phyloP scores from a whole-genome alignment of 2,888 invertebrate species.

The Petrolisthes cinctipes region DNA sequence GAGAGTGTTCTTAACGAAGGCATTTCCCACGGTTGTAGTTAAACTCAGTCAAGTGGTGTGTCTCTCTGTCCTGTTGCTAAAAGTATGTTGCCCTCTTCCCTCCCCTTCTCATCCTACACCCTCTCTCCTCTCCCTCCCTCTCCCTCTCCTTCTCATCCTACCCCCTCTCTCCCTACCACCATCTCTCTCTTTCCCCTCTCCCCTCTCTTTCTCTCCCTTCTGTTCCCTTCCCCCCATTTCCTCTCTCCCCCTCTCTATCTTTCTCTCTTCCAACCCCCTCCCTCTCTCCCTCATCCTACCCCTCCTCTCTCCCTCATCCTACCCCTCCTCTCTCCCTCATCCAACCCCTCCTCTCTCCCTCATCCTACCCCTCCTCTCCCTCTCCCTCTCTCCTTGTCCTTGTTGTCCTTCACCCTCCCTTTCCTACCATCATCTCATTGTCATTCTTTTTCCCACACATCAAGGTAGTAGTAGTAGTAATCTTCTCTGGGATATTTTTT shows the following conservation, averaged over 20 bases:
- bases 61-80: slow-evolving; percentile 1
- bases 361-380: not conserved
- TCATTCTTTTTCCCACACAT: not conserved
- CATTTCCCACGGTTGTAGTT: no score
- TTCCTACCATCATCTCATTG: not conserved
- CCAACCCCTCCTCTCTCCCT: not conserved
- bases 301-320: not conserved
- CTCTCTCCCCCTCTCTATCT: not conserved
- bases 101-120: slow-evolving; percentile 8
- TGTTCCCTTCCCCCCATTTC: not conserved
- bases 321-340: not conserved
- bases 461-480: no score
- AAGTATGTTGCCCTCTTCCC: not conserved
- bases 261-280: not conserved
- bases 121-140: not conserved
- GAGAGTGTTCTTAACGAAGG: not conserved
- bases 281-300: not conserved
- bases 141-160: slow-evolving; percentile 3
- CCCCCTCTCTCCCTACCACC: not conserved
- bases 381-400: not conserved
- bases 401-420: not conserved
- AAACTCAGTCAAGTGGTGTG: not conserved
- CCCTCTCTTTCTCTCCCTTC: not conserved
- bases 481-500: no score
- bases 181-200: not conserved